phyloP scores from a whole-genome alignment of 2,113 vertebrate genomes.

The Psephotus haematonotus region DNA sequence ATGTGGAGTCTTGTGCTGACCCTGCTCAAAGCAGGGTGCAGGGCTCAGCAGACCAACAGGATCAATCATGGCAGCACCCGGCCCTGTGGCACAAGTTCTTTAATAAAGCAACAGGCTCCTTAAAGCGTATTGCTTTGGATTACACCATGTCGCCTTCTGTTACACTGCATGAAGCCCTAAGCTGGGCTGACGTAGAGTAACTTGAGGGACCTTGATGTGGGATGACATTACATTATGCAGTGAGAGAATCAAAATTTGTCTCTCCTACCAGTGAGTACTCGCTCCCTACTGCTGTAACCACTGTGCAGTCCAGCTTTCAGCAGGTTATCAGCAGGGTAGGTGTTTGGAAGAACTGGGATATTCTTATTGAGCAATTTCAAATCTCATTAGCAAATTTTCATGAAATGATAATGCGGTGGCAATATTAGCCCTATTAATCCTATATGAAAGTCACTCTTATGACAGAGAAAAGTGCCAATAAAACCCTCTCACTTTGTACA shows the following conservation, averaged over 20 bases:
- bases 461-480: slow-evolving; percentile 2
- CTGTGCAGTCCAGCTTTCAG: neutral
- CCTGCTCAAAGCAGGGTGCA: accelerated
- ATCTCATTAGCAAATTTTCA: slow-evolving; percentile 61
- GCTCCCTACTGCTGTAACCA: neutral
- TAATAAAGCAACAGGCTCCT: neutral
- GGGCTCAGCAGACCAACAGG: accelerated
- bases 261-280: neutral
- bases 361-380: slow-evolving; percentile 53
- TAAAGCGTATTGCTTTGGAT: neutral
- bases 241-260: slow-evolving; percentile 20
- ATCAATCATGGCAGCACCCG: neutral
- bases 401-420: slow-evolving; percentile 20
- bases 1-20: neutral
- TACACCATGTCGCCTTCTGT: neutral
- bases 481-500: neutral
- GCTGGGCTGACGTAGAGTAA: neutral
- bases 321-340: slow-evolving; percentile 25
- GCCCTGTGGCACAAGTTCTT: neutral
- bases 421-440: slow-evolving; percentile 49
- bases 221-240: neutral
- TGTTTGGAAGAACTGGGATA: slow-evolving; percentile 24
- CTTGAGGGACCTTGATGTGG: neutral
- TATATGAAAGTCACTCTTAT: slow-evolving; percentile 21
- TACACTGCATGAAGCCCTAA: neutral